Base-by-base conservation (phyloP, 2,113 vertebrate genomes). In the Prietella phreatophila region DNA sequence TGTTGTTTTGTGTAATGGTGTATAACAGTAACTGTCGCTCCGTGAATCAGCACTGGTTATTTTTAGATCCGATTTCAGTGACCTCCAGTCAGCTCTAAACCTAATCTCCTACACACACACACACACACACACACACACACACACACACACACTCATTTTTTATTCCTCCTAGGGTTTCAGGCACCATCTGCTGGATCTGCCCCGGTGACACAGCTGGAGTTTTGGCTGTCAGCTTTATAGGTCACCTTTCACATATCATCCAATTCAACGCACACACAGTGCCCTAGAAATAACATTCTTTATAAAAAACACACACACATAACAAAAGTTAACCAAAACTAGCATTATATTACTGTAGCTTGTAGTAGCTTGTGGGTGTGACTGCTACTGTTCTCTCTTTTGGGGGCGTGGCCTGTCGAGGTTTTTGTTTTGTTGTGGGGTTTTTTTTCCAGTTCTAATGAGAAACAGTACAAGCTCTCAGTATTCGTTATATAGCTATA, bases 111-210 rank as follows among this genome's bases (percentile, higher is more conserved):
- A 36, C 27, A 84, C 79, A 20, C 33, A 22, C 69, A 73, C 33
- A 39, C 69, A 73, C 69, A 73, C 69, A 73, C 33, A 39, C 33
- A 78, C 78, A 82, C 56, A 39, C 67, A 71, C 22, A 33, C 83
- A 56, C 81, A 71, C 86, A 73, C 76, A 75, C 60, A 78, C 81
- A 42, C 83, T 47, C 81, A 83, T 84, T 56, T 33, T 82, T 60
- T 61, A 80, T 82, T 88, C 25, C 30, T 85, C 55, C 53, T 58
- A 85, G 33, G 33, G 65, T 79, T 87, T 85, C 83, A 61, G 61
- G 75, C 79, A 88, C 88, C 90, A 92, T 92, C 89, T 90, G 90
- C 76, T 20, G 81, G 30, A 67, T 86, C 69, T 88, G 88, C n/a
- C 69, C 86, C 10, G 42, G 90, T 87, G 86, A 75, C 88, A 86